Percentiles rank a stretch among this genome's conserved stretches.
Conservation (phyloP, 2,797 vertebrate species). For the Tachyglossus aculeatus region DNA sequence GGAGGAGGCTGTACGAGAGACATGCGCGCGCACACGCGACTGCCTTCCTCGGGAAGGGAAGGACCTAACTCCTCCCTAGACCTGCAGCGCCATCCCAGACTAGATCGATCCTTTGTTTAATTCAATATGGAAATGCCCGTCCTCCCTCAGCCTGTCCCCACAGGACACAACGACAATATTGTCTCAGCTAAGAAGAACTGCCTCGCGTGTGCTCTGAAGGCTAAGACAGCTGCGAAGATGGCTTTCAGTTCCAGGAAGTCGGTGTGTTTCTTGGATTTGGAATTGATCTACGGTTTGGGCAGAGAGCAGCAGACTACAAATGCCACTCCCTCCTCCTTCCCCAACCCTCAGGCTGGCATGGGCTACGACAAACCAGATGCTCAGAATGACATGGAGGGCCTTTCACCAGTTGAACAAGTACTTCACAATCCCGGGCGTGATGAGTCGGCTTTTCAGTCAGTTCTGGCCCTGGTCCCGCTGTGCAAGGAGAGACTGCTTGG, state of each 20-base stretch:
- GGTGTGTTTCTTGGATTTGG: constrained; percentile 72
- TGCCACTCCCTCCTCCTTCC: not conserved
- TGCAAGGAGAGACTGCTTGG: not conserved
- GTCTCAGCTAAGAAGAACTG: constrained; percentile 63
- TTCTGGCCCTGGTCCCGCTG: not conserved
- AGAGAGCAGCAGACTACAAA: constrained; percentile 39
- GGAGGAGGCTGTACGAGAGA: too few relatives aligned
- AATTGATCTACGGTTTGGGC: constrained; percentile 35
- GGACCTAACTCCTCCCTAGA: accelerated
- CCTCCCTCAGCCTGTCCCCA: constrained; percentile 28
- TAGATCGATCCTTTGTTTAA: constrained; percentile 5
- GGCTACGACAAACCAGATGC: not conserved
- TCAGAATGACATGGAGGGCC: accelerated
- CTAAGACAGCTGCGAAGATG: constrained; percentile 62
- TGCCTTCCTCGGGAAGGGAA: not conserved
- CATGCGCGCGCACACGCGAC: not conserved
- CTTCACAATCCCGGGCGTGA: accelerated
- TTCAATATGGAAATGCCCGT: not conserved
- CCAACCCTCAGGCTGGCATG: not conserved
- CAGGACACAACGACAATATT: constrained; percentile 62
- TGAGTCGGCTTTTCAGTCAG: accelerated
- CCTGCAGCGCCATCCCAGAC: not conserved
- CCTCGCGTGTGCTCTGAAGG: constrained; percentile 57
- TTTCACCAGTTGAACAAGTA: not conserved
- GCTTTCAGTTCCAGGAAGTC: constrained; percentile 69